Percentiles rank a stretch among this genome's conserved stretches.
These are phyloP conservation scores for Rhagoletis pomonella DNA, from an alignment of 1,140 invertebrate genomes.

Conservation along the genomic window DNA sequence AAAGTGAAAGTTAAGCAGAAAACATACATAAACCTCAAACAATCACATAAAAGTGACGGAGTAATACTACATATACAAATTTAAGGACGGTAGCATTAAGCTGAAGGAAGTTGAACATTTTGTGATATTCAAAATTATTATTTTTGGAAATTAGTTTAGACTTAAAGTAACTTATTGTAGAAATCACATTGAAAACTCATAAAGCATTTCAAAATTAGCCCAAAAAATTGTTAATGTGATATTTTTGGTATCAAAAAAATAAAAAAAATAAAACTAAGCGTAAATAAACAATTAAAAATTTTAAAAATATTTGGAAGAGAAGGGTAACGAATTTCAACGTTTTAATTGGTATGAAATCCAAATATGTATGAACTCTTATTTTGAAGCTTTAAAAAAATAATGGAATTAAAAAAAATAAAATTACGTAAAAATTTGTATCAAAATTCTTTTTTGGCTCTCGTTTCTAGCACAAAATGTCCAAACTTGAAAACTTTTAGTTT, in stretches of 20 bases:
- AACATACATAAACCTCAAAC: background rate
- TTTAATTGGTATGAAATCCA: too few relatives aligned
- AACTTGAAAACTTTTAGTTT: slow-evolving; percentile 64
- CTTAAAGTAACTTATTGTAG: slow-evolving; percentile 3
- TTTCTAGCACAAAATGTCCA: slow-evolving; percentile 69
- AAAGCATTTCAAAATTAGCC: slow-evolving; percentile 16
- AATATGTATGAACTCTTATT: background rate
- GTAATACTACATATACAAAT: too few relatives aligned
- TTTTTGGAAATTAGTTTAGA: slow-evolving; percentile 53
- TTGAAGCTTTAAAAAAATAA: slow-evolving; percentile 21
- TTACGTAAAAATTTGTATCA: slow-evolving; percentile 63
- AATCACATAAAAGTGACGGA: slow-evolving; percentile 40
- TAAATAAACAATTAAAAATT: background rate
- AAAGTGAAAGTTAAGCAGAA: background rate
- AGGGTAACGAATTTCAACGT: too few relatives aligned
- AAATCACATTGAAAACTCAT: slow-evolving; percentile 38
- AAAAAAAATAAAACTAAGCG: slow-evolving; percentile 54
- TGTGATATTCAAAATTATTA: slow-evolving; percentile 71
- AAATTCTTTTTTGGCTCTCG: slow-evolving; percentile 70
- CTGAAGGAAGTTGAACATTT: slow-evolving; percentile 69
- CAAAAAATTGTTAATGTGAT: slow-evolving; percentile 66
- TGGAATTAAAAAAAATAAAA: background rate
- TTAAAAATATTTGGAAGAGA: background rate
- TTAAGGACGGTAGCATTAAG: background rate
- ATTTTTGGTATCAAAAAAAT: slow-evolving; percentile 68